phyloP scores from a whole-genome alignment of 2,888 invertebrate species.

The Diogma glabrata region DNA sequence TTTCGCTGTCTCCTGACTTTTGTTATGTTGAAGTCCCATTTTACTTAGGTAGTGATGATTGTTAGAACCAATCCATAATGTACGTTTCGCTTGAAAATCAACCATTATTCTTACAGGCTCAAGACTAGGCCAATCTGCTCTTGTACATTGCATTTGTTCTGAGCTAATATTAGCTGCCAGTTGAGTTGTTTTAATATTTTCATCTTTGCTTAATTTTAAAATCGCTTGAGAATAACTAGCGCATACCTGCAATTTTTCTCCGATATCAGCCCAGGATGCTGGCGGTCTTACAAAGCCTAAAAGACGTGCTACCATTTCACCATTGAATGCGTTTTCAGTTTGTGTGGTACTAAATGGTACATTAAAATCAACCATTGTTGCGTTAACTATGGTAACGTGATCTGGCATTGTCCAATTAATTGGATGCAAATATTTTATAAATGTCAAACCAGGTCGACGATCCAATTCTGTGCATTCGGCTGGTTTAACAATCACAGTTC shows the following conservation, averaged over 20 bases:
- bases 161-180: constrained; percentile 53
- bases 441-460: constrained; percentile 77
- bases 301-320: constrained; percentile 64
- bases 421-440: constrained; percentile 77
- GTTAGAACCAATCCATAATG: constrained; percentile 39
- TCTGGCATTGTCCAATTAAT: constrained; percentile 83
- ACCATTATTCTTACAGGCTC: constrained; percentile 52
- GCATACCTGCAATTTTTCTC: constrained; percentile 62
- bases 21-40: constrained; percentile 71
- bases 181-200: constrained; percentile 31
- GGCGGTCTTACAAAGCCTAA: constrained; percentile 76
- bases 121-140: constrained; percentile 53
- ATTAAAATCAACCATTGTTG: constrained; percentile 70
- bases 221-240: constrained; percentile 66
- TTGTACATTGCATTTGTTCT: constrained; percentile 56
- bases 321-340: constrained; percentile 54
- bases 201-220: constrained; percentile 42
- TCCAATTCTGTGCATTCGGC: constrained; percentile 68
- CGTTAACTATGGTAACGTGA: constrained; percentile 72
- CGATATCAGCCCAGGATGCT: constrained; percentile 52
- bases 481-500: constrained; percentile 59
- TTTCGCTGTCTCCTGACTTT: constrained; percentile 61
- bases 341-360: constrained; percentile 57
- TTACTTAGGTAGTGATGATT: constrained; percentile 60
- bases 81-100: constrained; percentile 56